Percentiles rank a stretch among this genome's conserved stretches.
Evolutionary conservation across 2,113 vertebrate species (phyloP).

Genomic region (Ctenodactylus gundi): DNA sequence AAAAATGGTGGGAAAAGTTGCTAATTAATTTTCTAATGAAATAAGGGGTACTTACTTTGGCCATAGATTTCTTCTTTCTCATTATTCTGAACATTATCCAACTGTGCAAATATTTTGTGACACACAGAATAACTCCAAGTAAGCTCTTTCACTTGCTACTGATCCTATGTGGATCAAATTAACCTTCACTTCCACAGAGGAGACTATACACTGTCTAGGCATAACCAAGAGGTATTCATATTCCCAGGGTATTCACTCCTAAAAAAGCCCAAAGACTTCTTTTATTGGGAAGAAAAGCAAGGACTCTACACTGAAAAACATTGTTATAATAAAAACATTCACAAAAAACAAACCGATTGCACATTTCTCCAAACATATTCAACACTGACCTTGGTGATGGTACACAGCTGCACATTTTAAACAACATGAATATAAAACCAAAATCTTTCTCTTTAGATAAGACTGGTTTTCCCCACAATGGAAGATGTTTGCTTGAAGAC

Average conservation of each 20-base stretch:
- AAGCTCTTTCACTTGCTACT: background rate
- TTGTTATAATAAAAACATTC: background rate
- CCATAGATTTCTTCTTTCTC: background rate
- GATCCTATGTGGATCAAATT: background rate
- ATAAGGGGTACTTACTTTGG: background rate
- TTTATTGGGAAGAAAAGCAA: background rate
- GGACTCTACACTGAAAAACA: background rate
- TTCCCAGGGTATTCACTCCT: background rate
- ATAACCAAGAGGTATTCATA: background rate
- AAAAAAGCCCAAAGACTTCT: background rate
- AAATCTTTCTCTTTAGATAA: constrained; percentile 12
- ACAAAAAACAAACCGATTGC: background rate
- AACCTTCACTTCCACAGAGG: background rate
- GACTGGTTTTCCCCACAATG: background rate
- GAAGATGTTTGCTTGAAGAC: background rate
- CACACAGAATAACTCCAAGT: background rate
- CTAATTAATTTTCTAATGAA: background rate
- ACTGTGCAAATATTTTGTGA: background rate
- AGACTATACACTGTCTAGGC: background rate
- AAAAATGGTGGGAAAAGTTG: no score
- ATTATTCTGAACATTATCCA: background rate
- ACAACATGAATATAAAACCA: no score
- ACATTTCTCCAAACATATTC: no score
- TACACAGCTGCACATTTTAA: no score
- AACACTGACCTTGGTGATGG: no score